Percentiles rank a stretch among this genome's conserved stretches.
Evolutionary conservation across 2,888 invertebrate species (phyloP).

Genomic region (Philonicus albiceps): DNA sequence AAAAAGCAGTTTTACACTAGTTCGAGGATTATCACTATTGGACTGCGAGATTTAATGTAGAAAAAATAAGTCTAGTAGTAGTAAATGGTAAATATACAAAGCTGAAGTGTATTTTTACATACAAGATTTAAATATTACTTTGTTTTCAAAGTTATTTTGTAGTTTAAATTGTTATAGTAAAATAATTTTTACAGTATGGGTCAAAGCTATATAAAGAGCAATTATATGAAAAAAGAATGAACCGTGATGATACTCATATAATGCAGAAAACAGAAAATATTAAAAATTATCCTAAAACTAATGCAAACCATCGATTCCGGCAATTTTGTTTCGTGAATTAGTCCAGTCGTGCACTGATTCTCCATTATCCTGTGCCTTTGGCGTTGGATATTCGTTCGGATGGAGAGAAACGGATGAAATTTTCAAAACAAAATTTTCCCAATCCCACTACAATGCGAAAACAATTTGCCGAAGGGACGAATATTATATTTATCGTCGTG

Average conservation of each 20-base stretch:
- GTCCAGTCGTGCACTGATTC: not conserved
- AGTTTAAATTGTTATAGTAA: too few relatives aligned
- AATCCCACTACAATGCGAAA: constrained; percentile 13
- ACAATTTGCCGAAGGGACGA: constrained; percentile 21
- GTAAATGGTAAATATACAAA: too few relatives aligned
- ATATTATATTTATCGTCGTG: constrained; percentile 27
- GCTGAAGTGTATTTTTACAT: too few relatives aligned
- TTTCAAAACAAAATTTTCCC: not conserved
- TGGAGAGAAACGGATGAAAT: not conserved
- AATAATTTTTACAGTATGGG: too few relatives aligned
- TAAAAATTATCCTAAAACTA: not conserved
- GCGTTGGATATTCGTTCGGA: not conserved
- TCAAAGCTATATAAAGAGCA: not conserved
- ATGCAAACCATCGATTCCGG: not conserved
- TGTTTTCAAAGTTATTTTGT: too few relatives aligned
- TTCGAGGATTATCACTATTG: too few relatives aligned
- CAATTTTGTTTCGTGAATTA: not conserved
- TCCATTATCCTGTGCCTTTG: not conserved
- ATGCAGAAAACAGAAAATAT: not conserved
- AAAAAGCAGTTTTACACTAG: too few relatives aligned
- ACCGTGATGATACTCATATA: not conserved
- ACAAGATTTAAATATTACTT: too few relatives aligned
- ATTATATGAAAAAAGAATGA: not conserved
- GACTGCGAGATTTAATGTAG: too few relatives aligned
- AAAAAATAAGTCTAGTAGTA: too few relatives aligned